Base-by-base conservation (phyloP, 2,888 invertebrate genomes). In the Amblyjoppa fuscipennis region DNA sequence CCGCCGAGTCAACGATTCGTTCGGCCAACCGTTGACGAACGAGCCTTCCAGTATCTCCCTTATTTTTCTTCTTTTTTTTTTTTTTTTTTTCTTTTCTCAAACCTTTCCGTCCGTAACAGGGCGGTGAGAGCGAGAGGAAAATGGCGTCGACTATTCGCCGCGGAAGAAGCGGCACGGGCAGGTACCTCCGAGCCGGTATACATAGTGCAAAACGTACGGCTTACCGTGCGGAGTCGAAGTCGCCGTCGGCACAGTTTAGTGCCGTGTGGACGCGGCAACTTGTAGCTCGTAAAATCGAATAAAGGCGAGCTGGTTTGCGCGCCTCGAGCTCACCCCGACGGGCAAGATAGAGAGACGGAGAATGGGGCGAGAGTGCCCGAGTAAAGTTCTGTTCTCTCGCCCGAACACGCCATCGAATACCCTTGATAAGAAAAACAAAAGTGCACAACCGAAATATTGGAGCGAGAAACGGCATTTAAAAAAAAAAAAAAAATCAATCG, bases 271-370 rank as follows among this genome's bases (percentile, higher is more conserved):
- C 79, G 82, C 79, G 73, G 69, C 85, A 85, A 82, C 85, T 85
- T 85, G 82, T 85, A 85, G 82, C 85, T 85, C 82, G 85, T 85
- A 85, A 85, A 85, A 82, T 82, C 85, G 82, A 82, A 82, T 85
- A 85, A 82, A 85, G 79, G 82, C 82, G 81, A 56, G 68, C 28
- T 49, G 76, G 84, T 56, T 66, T 51, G 49, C 66, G 31, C 66
- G 66, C 68, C 51, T 25, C 64, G 64, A 31, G 61, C 59, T 66
- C 76, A 34, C 64, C 9, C 66, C 74, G 74, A 41, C 41, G 61
- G 61, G 41, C 51, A 56, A 45, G 45, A 45, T 16, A 20, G 20
- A 49, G 69, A 69, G 20, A 41, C 20, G n/a, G 69, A 45, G 71
- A 71, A 34, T 16, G 20, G 9, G 53, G 20, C 20, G 53, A 53